Conservation (phyloP, 1,140 invertebrate genomes). For the Trypoxylus dichotomus region DNA sequence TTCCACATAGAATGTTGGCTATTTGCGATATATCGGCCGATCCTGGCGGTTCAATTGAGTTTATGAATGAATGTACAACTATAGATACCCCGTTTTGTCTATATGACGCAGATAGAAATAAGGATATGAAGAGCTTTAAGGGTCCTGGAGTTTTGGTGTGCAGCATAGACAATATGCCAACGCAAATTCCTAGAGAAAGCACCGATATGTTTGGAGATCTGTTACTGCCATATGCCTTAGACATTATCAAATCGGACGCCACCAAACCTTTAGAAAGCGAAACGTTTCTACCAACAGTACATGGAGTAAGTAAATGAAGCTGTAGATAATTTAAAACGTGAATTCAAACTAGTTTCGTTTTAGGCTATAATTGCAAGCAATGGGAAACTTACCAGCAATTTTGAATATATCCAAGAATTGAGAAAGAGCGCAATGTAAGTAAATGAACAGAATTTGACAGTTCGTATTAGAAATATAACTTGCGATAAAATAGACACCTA, state of each 20-base stretch:
- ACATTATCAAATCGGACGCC: conserved; percentile 91
- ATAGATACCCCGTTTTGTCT: conserved; percentile 99
- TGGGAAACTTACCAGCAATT: conserved; percentile 87
- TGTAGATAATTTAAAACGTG: background rate
- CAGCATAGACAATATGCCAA: conserved; percentile 99
- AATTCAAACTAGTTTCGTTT: conserved; percentile 38
- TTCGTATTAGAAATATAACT: no score
- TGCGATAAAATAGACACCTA: no score
- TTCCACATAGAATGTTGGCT: conserved; percentile 87
- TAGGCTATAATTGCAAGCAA: conserved; percentile 96
- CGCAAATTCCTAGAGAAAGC: conserved; percentile 94
- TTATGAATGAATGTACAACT: conserved; percentile 99
- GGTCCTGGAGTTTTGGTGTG: conserved; percentile 97
- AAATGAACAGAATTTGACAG: background rate
- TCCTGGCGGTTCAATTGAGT: conserved; percentile 94
- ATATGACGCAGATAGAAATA: conserved; percentile 97
- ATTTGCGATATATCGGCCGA: conserved; percentile 99
- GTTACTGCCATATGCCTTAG: conserved; percentile 82
- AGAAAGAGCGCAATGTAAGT: conserved; percentile 62
- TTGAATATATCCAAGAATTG: conserved; percentile 93
- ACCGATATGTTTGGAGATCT: conserved; percentile 98
- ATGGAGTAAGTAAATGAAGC: conserved; percentile 67
- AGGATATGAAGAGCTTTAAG: conserved; percentile 94
- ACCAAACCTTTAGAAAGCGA: conserved; percentile 80
- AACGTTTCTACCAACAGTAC: conserved; percentile 74